Percentiles rank a stretch among this genome's conserved stretches.
These are phyloP conservation scores for Brachionichthys hirsutus DNA, from an alignment of 2,113 vertebrate species.

Conservation along the genomic window DNA sequence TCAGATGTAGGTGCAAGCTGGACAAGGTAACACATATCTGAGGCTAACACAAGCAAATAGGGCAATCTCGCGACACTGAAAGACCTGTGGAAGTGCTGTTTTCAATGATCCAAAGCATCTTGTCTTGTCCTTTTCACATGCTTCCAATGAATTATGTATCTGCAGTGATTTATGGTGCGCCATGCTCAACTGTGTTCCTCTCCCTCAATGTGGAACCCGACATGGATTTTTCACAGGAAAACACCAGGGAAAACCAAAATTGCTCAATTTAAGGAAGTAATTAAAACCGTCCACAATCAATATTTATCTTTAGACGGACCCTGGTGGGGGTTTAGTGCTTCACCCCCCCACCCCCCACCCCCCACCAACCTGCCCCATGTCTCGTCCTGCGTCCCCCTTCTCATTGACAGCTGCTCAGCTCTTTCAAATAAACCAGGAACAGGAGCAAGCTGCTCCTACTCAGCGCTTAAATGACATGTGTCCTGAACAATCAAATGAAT, in stretches of 20 bases:
- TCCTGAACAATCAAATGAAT: slow-evolving; percentile 53
- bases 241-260: slow-evolving; percentile 80
- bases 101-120: slow-evolving; percentile 79
- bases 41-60: slow-evolving; percentile 41
- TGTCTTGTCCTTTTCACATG: slow-evolving; percentile 79
- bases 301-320: slow-evolving; percentile 77
- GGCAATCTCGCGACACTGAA: slow-evolving; percentile 43
- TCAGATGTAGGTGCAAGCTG: slow-evolving; percentile 24
- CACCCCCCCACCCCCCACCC: too few species aligned
- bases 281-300: slow-evolving; percentile 83
- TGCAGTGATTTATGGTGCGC: slow-evolving; percentile 79
- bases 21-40: slow-evolving; percentile 25
- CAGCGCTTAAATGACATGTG: slow-evolving; percentile 55
- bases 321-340: slow-evolving; percentile 62
- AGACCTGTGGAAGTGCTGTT: slow-evolving; percentile 69
- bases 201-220: slow-evolving; percentile 58
- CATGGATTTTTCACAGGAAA: slow-evolving; percentile 71
- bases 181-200: slow-evolving; percentile 69
- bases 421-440: slow-evolving; percentile 60
- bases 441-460: slow-evolving; percentile 67
- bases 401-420: slow-evolving; percentile 69
- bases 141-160: slow-evolving; percentile 84
- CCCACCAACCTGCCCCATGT: slow-evolving; percentile 40
- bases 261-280: slow-evolving; percentile 84
- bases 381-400: slow-evolving; percentile 43